Base-by-base conservation (phyloP, 2,797 vertebrate species). In the Semaprochilodus insignis region DNA sequence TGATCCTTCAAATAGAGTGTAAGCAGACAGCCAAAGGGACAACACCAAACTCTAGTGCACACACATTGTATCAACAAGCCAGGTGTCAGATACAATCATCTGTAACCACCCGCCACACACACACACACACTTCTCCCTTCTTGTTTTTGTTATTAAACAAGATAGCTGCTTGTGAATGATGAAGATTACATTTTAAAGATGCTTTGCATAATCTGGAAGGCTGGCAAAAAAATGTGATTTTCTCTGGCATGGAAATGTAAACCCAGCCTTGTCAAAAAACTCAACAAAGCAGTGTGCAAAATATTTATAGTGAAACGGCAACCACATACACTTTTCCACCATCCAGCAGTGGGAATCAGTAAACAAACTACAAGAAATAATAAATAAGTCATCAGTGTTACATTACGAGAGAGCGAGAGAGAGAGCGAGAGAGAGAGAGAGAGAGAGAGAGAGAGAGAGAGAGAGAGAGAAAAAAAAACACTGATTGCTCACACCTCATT, bases 371-470 rank as follows among this genome's bases (percentile, higher is more conserved):
- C 23, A 40, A 86, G 82, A 76, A 91, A 92, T 87, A 93, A 93
- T 92, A 94, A 93, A 94, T 89, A 92, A 74, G 86, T 90, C 87
- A 92, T 91, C 87, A 91, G 74, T 0, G 60, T 55, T 40, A 14
- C 23, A 71, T 48, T 72, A n/a, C 21, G 16, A 86, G 87, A 85
- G 85, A 80, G 66, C 75, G 83, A 66, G 51, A 16, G 81, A 44
- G 55, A 23, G 51, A 21, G 60, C 34, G 62, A 55, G 51, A n/a
- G 57, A 79, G 65, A 82, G 83, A 67, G 69, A 87, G 80, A 83
- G 82, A 72, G 69, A 77, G 4, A 31, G 19, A 86, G 87, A 85
- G 85, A 80, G 63, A 76, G 84, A 60, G 52, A 16, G 81, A 48
- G 57, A 25, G 52, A 17, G 54, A 27, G 48, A 59, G 52, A 15